Base-by-base conservation (phyloP, 2,888 invertebrate genomes). In the Orthosia gracilis region DNA sequence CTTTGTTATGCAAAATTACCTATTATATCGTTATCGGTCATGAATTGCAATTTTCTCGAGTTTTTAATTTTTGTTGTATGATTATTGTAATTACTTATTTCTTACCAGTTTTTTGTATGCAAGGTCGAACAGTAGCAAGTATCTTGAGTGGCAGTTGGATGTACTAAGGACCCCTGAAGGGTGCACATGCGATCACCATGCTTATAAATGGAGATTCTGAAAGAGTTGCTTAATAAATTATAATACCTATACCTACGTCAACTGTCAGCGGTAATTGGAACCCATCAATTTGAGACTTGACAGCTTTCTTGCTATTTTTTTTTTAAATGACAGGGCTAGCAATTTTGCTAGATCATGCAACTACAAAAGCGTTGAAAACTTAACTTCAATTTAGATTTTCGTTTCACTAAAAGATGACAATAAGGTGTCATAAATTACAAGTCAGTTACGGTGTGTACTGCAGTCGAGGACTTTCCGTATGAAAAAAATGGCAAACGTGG, bases 21-120 rank as follows among this genome's bases (percentile, higher is more conserved):
- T 85, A 74, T 82, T 85, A 80, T 67, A 76, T 85, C 76, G 82
- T 85, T 80, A 85, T 58, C 59, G 73, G 45, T 75, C 69, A 57
- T 85, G 85, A 82, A 76, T 84, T 82, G 82, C 82, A 77, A 69
- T 78, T 74, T 52, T 80, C 45, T 58, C 49, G 59, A 21, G 64
- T 50, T 78, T 77, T 70, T 21, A 49, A 49, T 76, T 59, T 64
- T 76, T 64, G 61, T 69, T 61, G 3, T 54, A 23, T 31, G 7
- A 63, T 63, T 64, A 50, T 50, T 59, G 26, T 74, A 74, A 83
- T 77, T 52, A 76, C 58, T 70, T 64, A 49, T 31, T 73, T 55
- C 12, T 52, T 62, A 47, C 21, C 15, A 11, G 9, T 57, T 54
- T 47, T 76, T 45, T 12, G 17, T 57, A 65, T 45, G 0, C 17